These are phyloP conservation scores for Lutraria lutraria DNA, from an alignment of 2,888 invertebrate species.

Conservation along the genomic window DNA sequence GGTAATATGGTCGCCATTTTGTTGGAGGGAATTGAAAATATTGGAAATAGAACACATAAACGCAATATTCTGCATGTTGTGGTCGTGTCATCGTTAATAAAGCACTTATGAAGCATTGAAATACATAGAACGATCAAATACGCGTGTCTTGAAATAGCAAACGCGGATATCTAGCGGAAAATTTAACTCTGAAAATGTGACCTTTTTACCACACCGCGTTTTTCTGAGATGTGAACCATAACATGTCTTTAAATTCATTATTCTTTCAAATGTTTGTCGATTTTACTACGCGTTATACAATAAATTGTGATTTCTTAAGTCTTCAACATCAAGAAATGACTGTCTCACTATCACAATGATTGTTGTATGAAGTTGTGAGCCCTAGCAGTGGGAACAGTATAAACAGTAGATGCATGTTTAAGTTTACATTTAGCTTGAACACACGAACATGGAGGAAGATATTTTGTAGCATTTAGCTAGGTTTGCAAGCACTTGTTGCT, in stretches of 20 bases:
- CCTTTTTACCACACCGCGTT: slow-evolving; percentile 61
- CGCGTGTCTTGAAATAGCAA: not conserved
- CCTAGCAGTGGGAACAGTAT: not conserved
- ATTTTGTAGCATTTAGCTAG: slow-evolving; percentile 63
- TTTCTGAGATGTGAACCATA: slow-evolving; percentile 48
- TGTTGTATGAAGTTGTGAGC: not conserved
- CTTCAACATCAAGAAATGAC: slow-evolving; percentile 5
- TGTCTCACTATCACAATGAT: not conserved
- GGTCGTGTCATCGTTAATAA: not conserved
- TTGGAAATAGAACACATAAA: slow-evolving; percentile 22
- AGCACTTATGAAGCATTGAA: not conserved
- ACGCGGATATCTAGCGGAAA: not conserved
- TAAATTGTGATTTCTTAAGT: not conserved
- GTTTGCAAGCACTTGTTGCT: slow-evolving; percentile 68
- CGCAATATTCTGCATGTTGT: not conserved
- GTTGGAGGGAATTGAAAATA: slow-evolving; percentile 65
- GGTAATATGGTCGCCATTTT: slow-evolving; percentile 69
- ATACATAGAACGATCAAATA: not conserved
- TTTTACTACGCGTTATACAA: not conserved
- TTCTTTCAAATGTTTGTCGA: slow-evolving; percentile 13
- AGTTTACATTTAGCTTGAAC: slow-evolving; percentile 16
- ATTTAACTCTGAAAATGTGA: slow-evolving; percentile 53
- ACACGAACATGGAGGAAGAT: slow-evolving; percentile 65
- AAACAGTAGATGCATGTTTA: slow-evolving; percentile 12
- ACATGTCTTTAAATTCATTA: slow-evolving; percentile 29